A percentile compares a stretch with the other conserved stretches of the same genome.
These are phyloP conservation scores for Drosophila kuntzei DNA, from an alignment of 2,888 invertebrate genomes.

Conservation along the genomic window DNA sequence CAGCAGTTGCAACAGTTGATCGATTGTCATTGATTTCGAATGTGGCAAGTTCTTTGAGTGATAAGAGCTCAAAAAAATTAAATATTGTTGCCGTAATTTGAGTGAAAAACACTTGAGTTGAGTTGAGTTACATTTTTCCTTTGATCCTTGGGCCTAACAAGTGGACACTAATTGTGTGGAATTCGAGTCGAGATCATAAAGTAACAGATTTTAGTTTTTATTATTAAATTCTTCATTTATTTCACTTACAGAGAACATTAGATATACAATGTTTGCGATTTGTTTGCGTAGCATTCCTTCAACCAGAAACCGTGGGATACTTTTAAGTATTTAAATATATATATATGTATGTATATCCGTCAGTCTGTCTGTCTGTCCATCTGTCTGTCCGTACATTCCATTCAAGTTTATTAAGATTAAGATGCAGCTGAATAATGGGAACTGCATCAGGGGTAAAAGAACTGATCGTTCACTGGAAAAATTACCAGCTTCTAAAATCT, in stretches of 20 bases:
- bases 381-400: constrained; percentile 13
- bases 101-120: constrained; percentile 20
- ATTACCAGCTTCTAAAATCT: too few relatives aligned
- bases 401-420: constrained; percentile 2
- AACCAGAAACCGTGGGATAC: constrained; percentile 33
- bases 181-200: neutral
- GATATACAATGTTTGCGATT: constrained; percentile 12
- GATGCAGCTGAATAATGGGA: constrained; percentile 17
- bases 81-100: constrained; percentile 25
- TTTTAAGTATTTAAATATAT: constrained; percentile 2
- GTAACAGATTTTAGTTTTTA: neutral
- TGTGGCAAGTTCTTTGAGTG: constrained; percentile 16
- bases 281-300: constrained; percentile 50
- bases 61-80: constrained; percentile 49
- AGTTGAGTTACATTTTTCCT: neutral
- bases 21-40: constrained; percentile 43
- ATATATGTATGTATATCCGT: neutral
- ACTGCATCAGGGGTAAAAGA: constrained; percentile 16
- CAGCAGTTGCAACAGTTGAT: constrained; percentile 50
- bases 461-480: too few relatives aligned
- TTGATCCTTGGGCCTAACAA: constrained; percentile 20
- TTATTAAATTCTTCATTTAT: neutral
- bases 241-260: neutral
- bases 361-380: neutral
- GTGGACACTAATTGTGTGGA: neutral